Base-by-base conservation (phyloP, 2,888 invertebrate genomes). In the Drosophila diplacantha region DNA sequence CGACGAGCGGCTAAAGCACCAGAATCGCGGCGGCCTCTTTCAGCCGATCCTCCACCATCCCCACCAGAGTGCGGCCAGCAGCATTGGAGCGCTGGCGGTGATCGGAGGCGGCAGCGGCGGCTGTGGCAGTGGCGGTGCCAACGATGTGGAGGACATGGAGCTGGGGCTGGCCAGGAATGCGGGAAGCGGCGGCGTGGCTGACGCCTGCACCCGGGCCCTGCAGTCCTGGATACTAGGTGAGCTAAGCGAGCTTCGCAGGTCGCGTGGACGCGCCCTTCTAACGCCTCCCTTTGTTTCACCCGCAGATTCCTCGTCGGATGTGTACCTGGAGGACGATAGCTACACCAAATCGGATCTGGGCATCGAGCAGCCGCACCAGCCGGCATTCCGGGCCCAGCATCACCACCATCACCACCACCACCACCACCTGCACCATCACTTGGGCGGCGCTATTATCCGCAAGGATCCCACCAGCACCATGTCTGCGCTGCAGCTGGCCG, bases 381-480 rank as follows among this genome's bases (percentile, higher is more conserved):
- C 43, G 56, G 59, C 71, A 1, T 77, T 73, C 44, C 80, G 80
- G 2, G 34, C 39, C 56, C 77, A 77, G 37, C 80, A 74, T 35
- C 83, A 80, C 32, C 75, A 74, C 20, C 70, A 62, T n/a, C 70
- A 68, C 7, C 56, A 63, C 22, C 68, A 69, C 51, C 73, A 72
- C 29, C 74, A 73, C 52, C 84, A 71, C 44, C 74, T 71, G 61
- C 76, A 68, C 16, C 79, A 81, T 61, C 79, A 81, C 35, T 51
- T 78, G 24, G 73, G 73, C 11, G 70, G 60, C 24, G 89, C 90
- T 5, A 90, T 89, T 26, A 91, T 91, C 89, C 88, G 91, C 62
- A 89, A 91, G 65, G 91, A 91, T 85, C 91, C 90, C 2, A 91
- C 90, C 72, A 92, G 91, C 34, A 91, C 91, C 31, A 91, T 91